phyloP scores from a whole-genome alignment of 2,797 vertebrate species.

The Hippoglossus hippoglossus region DNA sequence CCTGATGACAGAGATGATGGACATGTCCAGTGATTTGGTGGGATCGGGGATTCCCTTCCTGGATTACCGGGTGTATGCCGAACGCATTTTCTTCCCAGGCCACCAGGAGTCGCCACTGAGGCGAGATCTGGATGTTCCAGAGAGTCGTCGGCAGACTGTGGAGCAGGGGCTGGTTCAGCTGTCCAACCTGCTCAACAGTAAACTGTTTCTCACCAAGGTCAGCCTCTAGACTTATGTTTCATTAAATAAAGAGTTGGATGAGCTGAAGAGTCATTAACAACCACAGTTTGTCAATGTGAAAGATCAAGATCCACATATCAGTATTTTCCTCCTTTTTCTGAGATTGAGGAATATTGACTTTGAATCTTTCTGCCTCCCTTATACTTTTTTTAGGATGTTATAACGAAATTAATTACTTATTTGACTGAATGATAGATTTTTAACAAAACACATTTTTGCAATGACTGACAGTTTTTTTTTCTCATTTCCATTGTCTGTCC shows the following conservation, averaged over 20 bases:
- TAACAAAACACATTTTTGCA: too few relatives aligned
- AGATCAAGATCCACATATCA: not conserved
- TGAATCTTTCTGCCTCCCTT: too few relatives aligned
- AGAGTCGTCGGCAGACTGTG: constrained; percentile 92
- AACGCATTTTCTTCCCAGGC: constrained; percentile 97
- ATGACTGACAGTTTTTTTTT: too few relatives aligned
- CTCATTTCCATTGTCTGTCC: not conserved
- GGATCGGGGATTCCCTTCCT: constrained; percentile 96
- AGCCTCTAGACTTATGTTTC: not conserved
- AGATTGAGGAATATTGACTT: not conserved
- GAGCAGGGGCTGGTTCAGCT: constrained; percentile 96
- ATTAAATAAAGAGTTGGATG: not conserved
- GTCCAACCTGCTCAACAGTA: constrained; percentile 97
- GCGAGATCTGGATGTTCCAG: constrained; percentile 92
- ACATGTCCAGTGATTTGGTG: constrained; percentile 96
- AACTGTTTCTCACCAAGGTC: constrained; percentile 97
- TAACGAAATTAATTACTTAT: too few relatives aligned
- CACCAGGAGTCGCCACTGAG: constrained; percentile 93
- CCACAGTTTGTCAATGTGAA: not conserved
- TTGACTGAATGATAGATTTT: too few relatives aligned
- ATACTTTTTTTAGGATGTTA: too few relatives aligned
- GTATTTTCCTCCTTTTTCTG: not conserved
- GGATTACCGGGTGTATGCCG: constrained; percentile 93
- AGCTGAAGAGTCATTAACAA: not conserved
- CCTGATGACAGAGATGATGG: constrained; percentile 99